A percentile compares a stretch with the other conserved stretches of the same genome.
Conservation (phyloP, 2,113 vertebrate species). For the Candoia aspera region DNA sequence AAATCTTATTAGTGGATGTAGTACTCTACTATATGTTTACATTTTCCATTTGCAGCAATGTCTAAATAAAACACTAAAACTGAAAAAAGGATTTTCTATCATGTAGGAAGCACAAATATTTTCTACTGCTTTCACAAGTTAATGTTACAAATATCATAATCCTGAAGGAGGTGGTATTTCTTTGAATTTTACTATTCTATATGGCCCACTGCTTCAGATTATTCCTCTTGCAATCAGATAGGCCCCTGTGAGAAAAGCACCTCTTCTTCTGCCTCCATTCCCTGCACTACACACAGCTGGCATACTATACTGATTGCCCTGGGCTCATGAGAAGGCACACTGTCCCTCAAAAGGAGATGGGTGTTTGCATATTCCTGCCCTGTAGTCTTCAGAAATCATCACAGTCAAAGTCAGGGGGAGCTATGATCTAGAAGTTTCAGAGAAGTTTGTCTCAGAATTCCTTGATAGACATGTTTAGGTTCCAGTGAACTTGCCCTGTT, state of each 20-base stretch:
- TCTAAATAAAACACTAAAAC: background rate
- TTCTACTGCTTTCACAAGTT: background rate
- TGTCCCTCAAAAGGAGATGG: background rate
- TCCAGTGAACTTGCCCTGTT: background rate
- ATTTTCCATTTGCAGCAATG: background rate
- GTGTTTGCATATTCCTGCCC: background rate
- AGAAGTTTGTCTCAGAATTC: background rate
- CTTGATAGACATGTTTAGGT: background rate
- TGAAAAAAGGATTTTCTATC: background rate
- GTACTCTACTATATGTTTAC: background rate
- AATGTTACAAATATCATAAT: background rate
- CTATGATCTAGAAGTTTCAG: background rate
- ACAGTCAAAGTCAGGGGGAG: background rate
- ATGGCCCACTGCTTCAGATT: background rate
- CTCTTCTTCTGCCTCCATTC: background rate
- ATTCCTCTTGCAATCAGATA: background rate
- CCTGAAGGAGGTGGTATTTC: background rate
- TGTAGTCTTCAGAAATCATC: background rate
- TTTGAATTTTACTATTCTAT: background rate
- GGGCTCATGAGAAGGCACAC: background rate
- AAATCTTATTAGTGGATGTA: background rate
- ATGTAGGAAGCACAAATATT: background rate
- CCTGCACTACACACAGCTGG: background rate
- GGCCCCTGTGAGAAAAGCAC: background rate
- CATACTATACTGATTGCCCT: background rate